Evolutionary conservation across 2,888 invertebrate genomes (phyloP).

Genomic region (Ophion ellenae): DNA sequence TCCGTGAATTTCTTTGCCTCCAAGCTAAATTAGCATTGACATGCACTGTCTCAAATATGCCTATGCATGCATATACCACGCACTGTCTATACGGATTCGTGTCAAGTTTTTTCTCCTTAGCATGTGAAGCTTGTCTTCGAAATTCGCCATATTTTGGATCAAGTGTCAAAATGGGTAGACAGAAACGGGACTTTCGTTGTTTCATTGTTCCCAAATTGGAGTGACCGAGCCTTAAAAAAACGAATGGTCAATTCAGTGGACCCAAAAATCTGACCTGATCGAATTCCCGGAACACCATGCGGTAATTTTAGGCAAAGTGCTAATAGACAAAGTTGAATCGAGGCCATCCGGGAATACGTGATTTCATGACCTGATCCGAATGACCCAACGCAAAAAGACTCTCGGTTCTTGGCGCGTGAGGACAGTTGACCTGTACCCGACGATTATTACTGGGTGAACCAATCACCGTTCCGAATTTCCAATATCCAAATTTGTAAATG

Average conservation of each 20-base stretch:
- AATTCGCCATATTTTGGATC: not conserved
- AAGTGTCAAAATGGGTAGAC: too few species aligned
- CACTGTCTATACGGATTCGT: slow-evolving; percentile 26
- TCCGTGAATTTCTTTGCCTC: slow-evolving; percentile 69
- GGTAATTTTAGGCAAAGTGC: not conserved
- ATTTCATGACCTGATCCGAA: slow-evolving; percentile 20
- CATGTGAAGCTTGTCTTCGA: slow-evolving; percentile 1
- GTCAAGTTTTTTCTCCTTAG: not conserved
- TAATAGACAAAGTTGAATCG: not conserved
- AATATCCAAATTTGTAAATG: too few species aligned
- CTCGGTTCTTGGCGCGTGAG: not conserved
- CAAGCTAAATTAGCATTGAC: slow-evolving; percentile 63
- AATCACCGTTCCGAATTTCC: not conserved
- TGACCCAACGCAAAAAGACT: slow-evolving; percentile 31
- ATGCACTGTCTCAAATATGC: slow-evolving; percentile 51
- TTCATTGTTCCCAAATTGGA: too few species aligned
- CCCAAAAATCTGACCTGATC: too few species aligned
- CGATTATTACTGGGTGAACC: not conserved
- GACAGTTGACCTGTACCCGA: not conserved
- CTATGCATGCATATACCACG: too few species aligned
- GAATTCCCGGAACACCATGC: too few species aligned
- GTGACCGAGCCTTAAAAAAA: too few species aligned
- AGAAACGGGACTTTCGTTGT: too few species aligned
- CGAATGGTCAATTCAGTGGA: too few species aligned
- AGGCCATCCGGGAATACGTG: not conserved